Evolutionary conservation across 53 echinoderm and acorn worm species (phyloP), one percentile per base, ranked within the genome.

Genomic region (Temnopleurus reevesii): DNA sequence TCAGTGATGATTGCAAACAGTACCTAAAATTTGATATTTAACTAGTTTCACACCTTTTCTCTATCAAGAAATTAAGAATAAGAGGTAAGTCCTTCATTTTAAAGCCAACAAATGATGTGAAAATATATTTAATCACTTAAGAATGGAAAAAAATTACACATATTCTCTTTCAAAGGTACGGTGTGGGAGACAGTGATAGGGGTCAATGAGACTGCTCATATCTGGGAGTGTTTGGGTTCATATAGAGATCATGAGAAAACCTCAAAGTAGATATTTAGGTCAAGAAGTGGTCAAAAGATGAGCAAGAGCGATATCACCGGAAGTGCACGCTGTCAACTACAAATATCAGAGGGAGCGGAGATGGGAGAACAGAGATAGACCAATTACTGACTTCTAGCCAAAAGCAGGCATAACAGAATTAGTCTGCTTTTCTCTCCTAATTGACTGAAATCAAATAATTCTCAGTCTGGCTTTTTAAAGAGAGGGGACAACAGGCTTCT

Each of bases 391-490:
- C 38, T 36, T 5, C 38, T 2, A 38, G 66, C 66, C 66, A 66
- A 66, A 66, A 19, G 7, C n/a, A 19, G 17, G 36, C 38, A 38
- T 66, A 66, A 66, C 41, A 66, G 66, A 66, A 66, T 66, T 66
- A 66, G 66, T 66, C 66, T 38, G 66, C 19, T 66, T 65, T 65
- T 64, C 38, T 36, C 35, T 65, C 38, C 38, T 65, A 65, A 65
- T 77, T 77, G 77, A 77, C 26, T 46, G 28, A 77, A 77, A 77
- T 77, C 27, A 77, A 77, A 77, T 47, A 47, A 77, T 26, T 19
- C 1, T 26, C 46, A 28, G 79, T 77, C 79, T 77, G 49, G 79
- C 79, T 13, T 27, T 29, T 13, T 26, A 10, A 27, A 26, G n/a
- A 23, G 12, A 28, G 49, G n/a, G n/a, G n/a, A n/a, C 1, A 47